These are phyloP conservation scores for Scomber scombrus DNA, from an alignment of 2,113 vertebrate genomes.

Conservation along the genomic window DNA sequence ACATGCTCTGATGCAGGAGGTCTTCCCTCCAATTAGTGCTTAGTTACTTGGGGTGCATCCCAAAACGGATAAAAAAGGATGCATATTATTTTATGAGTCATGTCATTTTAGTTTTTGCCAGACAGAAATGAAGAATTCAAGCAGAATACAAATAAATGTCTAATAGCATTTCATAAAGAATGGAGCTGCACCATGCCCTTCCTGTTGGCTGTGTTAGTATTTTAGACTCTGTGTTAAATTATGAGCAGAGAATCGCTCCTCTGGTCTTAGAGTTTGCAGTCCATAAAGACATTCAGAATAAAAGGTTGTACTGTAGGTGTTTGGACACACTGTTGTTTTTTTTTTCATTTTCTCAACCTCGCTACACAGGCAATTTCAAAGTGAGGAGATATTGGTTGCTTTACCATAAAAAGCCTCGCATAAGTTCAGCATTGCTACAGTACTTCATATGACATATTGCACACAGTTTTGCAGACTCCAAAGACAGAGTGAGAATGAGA, in stretches of 20 bases:
- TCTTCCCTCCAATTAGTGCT: slow-evolving; percentile 9
- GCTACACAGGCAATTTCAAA: slow-evolving; percentile 3
- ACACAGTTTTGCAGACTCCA: slow-evolving; percentile 1
- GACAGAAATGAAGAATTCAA: neutral
- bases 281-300: slow-evolving; percentile 16
- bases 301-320: slow-evolving; percentile 11
- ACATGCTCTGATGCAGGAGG: slow-evolving; percentile 23
- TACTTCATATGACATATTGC: slow-evolving; percentile 46
- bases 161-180: slow-evolving; percentile 20
- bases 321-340: neutral
- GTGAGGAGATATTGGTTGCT: neutral
- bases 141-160: slow-evolving; percentile 14
- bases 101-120: slow-evolving; percentile 11
- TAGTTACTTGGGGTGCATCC: slow-evolving; percentile 5
- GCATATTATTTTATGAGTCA: neutral
- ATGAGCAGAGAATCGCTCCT: slow-evolving; percentile 26
- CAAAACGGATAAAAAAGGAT: neutral
- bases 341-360: slow-evolving; percentile 21
- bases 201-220: slow-evolving; percentile 26
- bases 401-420: neutral
- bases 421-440: slow-evolving; percentile 13
- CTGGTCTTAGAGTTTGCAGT: neutral
- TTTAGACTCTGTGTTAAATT: slow-evolving; percentile 44
- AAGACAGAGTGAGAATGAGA: slow-evolving; percentile 38
- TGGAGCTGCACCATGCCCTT: slow-evolving; percentile 16